Base-by-base conservation (phyloP, 2,797 vertebrate species). In the Epinephelus malabaricus region DNA sequence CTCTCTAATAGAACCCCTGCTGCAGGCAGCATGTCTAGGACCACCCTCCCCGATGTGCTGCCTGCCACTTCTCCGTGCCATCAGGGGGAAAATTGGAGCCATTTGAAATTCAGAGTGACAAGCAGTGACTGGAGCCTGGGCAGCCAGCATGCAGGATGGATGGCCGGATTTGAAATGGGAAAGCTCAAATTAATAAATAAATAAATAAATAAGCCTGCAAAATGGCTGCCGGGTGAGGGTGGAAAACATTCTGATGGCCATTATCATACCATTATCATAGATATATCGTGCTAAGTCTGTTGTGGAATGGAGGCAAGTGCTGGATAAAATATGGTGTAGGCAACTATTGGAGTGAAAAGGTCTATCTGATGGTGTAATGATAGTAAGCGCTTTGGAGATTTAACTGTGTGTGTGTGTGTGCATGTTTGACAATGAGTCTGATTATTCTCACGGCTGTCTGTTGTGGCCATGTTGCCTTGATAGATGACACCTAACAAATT, bases 1-100 rank as follows among this genome's bases (percentile, higher is more conserved):
- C 81, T 75, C 95, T 95, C 96, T 96, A 96, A 97, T 96, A 96
- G 96, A 96, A 96, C 95, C 95, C 96, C 96, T 92, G 95, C 93
- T 95, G 95, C 95, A 92, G 66, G 93, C 93, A 89, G 94, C 94
- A 93, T 95, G 96, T 96, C 96, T 96, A 79, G 90, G 92, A 82
- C 58, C 94, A 96, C 90, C 92, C 87, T 90, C 89, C 89, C 90
- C 69, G 78, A 96, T 79, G 93, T 91, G 86, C 94, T 95, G 96
- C 96, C 96, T 97, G 94, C 94, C 93, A 91, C 92, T 95, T 95
- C 96, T 96, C 96, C 94, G 93, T 95, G 95, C 95, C 93, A 95
- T 97, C 93, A 92, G 95, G 97, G 96, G 95, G 96, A 96, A 96
- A 97, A 96, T 96, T 94, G 93, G 92, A 94, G 84, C 93, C 88